These are phyloP conservation scores for Semaprochilodus insignis DNA, from an alignment of 2,797 vertebrate genomes.

Conservation along the genomic window DNA sequence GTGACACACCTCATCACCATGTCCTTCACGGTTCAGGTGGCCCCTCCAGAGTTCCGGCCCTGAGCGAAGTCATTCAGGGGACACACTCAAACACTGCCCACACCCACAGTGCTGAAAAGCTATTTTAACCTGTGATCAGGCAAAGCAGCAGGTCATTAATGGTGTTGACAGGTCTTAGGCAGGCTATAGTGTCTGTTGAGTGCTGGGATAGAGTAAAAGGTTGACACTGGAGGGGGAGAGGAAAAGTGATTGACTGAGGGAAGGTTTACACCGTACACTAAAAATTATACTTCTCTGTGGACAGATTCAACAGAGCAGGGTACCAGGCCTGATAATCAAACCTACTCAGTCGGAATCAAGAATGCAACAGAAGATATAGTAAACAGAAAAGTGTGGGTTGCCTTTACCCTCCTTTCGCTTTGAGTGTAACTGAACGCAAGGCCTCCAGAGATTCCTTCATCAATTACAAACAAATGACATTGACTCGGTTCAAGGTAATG, in stretches of 20 bases:
- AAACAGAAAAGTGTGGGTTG: not conserved
- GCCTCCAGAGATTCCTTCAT: constrained; percentile 5
- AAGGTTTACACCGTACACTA: constrained; percentile 12
- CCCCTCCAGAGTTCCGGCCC: constrained; percentile 21
- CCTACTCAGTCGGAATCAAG: not conserved
- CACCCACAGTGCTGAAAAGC: not conserved
- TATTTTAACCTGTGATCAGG: constrained; percentile 28
- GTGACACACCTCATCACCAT: constrained; percentile 35
- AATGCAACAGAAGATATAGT: not conserved
- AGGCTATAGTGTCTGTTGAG: constrained; percentile 31
- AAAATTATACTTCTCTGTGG: constrained; percentile 21
- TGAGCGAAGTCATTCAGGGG: constrained; percentile 35
- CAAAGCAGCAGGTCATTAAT: constrained; percentile 27
- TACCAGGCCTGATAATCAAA: constrained; percentile 21
- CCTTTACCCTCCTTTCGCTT: not conserved
- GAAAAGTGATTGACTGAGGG: constrained; percentile 12
- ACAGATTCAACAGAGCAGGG: not conserved
- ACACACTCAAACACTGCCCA: constrained; percentile 26
- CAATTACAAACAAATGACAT: constrained; percentile 1
- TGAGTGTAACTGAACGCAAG: not conserved
- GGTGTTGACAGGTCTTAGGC: constrained; percentile 35
- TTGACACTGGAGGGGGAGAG: constrained; percentile 5
- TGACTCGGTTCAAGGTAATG: constrained; percentile 15
- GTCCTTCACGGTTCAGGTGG: constrained; percentile 42
- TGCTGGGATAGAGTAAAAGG: constrained; percentile 2